Percentiles rank a stretch among this genome's conserved stretches.
These are phyloP conservation scores for Aspidiotus destructor DNA, from an alignment of 2,888 invertebrate genomes.

Conservation along the genomic window DNA sequence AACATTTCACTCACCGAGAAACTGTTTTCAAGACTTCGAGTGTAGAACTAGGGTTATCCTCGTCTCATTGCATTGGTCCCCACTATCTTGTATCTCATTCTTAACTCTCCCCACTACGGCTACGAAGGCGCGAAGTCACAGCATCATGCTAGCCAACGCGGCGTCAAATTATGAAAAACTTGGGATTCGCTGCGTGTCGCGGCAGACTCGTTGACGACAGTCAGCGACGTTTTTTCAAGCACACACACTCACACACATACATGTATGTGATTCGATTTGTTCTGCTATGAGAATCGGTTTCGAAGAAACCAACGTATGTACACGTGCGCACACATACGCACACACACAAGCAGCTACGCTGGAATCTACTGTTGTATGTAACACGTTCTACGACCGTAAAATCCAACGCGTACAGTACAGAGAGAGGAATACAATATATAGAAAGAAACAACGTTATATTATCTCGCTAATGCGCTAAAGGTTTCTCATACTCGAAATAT, in stretches of 20 bases:
- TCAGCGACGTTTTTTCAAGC: neutral
- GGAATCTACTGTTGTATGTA: no score
- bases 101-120: constrained; percentile 31
- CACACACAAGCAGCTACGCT: neutral
- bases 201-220: neutral
- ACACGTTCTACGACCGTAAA: neutral
- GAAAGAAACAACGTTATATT: no score
- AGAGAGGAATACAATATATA: no score
- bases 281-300: no score
- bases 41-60: constrained; percentile 27
- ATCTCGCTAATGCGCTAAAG: no score
- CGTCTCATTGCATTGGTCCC: constrained; percentile 24
- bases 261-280: no score
- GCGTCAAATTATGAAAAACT: constrained; percentile 33
- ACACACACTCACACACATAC: neutral
- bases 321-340: neutral
- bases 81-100: constrained; percentile 34
- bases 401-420: no score
- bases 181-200: neutral
- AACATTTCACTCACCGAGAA: constrained; percentile 23
- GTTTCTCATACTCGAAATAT: constrained; percentile 31
- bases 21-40: constrained; percentile 29
- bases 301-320: neutral
- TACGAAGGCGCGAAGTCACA: constrained; percentile 34
- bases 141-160: constrained; percentile 33